Conservation (phyloP, 2,797 vertebrate species). For the Babyrousa celebensis region DNA sequence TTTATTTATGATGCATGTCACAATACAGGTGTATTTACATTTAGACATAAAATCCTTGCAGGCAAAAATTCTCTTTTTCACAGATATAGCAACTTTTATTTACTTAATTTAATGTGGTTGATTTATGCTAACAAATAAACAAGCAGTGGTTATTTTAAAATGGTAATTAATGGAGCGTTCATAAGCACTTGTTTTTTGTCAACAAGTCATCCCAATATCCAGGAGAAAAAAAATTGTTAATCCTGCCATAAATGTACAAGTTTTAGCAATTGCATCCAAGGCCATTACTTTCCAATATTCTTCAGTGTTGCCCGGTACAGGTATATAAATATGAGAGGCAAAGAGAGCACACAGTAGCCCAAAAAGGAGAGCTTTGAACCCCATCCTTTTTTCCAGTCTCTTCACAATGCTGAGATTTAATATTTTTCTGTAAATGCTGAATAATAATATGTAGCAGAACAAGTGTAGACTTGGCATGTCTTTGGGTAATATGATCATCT, state of each 20-base stretch:
- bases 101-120: neutral
- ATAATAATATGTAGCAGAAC: neutral
- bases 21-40: neutral
- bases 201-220: neutral
- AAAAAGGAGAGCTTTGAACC: conserved; percentile 63
- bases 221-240: neutral
- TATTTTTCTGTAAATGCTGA: neutral
- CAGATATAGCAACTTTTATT: neutral
- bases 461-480: neutral
- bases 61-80: neutral
- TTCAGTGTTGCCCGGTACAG: conserved; percentile 65
- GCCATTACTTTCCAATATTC: conserved; percentile 77
- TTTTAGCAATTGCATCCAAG: conserved; percentile 44
- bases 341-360: conserved; percentile 39
- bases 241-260: conserved; percentile 64
- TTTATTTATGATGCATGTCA: neutral
- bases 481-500: neutral
- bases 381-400: neutral
- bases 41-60: conserved; percentile 4
- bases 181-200: neutral
- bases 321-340: conserved; percentile 40
- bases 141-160: neutral
- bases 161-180: neutral
- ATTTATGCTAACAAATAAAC: neutral
- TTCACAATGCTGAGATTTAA: neutral